Conservation (phyloP, 1,140 invertebrate species). For the Marisa cornuarietis region DNA sequence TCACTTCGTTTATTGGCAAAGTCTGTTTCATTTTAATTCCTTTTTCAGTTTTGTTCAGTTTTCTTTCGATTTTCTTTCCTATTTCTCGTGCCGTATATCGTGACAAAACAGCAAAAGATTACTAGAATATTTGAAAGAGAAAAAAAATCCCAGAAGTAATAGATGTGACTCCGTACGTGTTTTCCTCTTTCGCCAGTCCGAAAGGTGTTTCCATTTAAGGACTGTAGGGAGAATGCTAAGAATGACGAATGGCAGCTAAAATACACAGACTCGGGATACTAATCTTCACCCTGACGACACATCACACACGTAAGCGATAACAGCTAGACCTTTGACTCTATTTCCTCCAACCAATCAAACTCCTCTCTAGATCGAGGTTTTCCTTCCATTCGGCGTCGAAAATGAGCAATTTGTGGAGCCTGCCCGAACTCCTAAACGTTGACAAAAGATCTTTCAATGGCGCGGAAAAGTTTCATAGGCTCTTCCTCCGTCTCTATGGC, state of each 20-base stretch:
- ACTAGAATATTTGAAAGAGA: too few species aligned
- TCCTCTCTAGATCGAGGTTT: neutral
- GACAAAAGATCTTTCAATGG: conserved; percentile 16
- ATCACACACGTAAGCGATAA: neutral
- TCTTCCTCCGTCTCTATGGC: conserved; percentile 8
- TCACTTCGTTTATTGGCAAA: too few species aligned
- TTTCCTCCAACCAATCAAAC: conserved; percentile 4
- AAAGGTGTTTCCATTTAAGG: too few species aligned
- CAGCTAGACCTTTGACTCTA: neutral
- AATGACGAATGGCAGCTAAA: neutral
- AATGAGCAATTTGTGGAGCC: conserved; percentile 6
- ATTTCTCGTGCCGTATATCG: too few species aligned
- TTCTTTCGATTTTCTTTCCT: too few species aligned
- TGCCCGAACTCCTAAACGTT: conserved; percentile 5
- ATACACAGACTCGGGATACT: neutral
- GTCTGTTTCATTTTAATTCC: too few species aligned
- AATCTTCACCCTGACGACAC: neutral
- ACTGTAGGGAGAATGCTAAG: neutral
- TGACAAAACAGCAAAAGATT: too few species aligned
- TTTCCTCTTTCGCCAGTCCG: too few species aligned
- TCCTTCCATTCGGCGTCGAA: neutral
- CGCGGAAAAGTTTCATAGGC: conserved; percentile 20
- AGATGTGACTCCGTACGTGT: too few species aligned
- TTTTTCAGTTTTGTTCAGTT: too few species aligned
- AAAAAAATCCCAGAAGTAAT: too few species aligned